Evolutionary conservation across 2,888 invertebrate genomes (phyloP), one percentile per base, ranked within the genome.

Genomic region (Pardosa pseudoannulata): DNA sequence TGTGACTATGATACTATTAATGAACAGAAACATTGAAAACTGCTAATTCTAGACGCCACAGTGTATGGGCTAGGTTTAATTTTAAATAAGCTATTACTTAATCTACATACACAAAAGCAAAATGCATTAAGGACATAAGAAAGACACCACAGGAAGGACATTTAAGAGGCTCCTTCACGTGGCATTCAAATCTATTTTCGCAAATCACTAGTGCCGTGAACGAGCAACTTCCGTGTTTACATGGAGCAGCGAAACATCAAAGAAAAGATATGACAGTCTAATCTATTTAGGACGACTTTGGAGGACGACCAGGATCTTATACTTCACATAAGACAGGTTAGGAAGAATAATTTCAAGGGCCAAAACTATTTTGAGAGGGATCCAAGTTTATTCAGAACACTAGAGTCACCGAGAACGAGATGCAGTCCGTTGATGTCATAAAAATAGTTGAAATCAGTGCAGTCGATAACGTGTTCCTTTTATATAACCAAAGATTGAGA

Each of bases 301-400:
- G 56, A 56, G 23, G 11, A 36, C 32, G 50, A 70, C 78, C 16
- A 50, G 50, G 23, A 56, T 23, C 23, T 5, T 23, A 32, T 67
- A 31, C 31, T 31, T 67, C 64, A 64, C 11, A 9, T 16, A 11
- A 9, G 64, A 16, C 76, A 76, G 76, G 76, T 76, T 68, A n/a
- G n/a, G 76, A 16, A 67, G 76, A 67, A 76, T 76, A 76, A 76
- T 67, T 67, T 68, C 36, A 62, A 64, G 62, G 67, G 67, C 28
- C 19, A 28, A 29, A 65, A 64, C 31, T 70, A 79, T 70, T 79
- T 70, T 19, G 11, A 62, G 36, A 28, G 9, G 7, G 23, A 28
- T 46, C 16, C 46, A 7, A 46, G 46, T 13, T 16, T 16, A 46
- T 46, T 16, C 5, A 5, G 36, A 9, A 9, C 36, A 7, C 36